Conservation (phyloP, 2,888 invertebrate genomes). For the Limnephilus marmoratus region DNA sequence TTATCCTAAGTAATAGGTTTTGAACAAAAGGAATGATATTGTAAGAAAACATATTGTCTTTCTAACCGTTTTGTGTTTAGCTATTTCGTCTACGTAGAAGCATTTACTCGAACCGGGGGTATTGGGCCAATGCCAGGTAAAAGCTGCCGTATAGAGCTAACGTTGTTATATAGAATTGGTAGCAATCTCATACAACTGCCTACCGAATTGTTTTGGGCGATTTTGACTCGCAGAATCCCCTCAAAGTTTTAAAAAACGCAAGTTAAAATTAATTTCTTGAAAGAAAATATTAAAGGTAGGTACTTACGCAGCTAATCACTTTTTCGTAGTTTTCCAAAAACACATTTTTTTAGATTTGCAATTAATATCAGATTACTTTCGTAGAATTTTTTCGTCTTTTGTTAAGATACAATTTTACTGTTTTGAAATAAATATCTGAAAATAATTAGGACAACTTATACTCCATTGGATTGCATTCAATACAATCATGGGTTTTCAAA, state of each 20-base stretch:
- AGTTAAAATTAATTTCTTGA: too few relatives aligned
- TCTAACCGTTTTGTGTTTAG: background rate
- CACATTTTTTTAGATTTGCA: too few relatives aligned
- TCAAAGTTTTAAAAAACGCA: background rate
- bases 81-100: background rate
- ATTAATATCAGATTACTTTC: too few relatives aligned
- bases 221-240: background rate
- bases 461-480: too few relatives aligned
- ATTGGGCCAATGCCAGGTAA: background rate
- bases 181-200: background rate
- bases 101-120: background rate
- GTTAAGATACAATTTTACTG: too few relatives aligned
- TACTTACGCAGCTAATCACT: background rate
- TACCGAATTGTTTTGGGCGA: background rate
- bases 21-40: background rate
- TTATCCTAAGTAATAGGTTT: too few relatives aligned
- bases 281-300: too few relatives aligned
- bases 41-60: background rate
- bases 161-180: background rate
- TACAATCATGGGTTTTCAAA: too few relatives aligned
- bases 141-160: background rate
- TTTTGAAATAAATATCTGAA: too few relatives aligned
- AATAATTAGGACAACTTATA: too few relatives aligned
- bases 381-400: too few relatives aligned
- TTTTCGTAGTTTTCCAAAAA: background rate